Conservation (phyloP, 2,113 vertebrate genomes). For the Micronycteris hirsuta region DNA sequence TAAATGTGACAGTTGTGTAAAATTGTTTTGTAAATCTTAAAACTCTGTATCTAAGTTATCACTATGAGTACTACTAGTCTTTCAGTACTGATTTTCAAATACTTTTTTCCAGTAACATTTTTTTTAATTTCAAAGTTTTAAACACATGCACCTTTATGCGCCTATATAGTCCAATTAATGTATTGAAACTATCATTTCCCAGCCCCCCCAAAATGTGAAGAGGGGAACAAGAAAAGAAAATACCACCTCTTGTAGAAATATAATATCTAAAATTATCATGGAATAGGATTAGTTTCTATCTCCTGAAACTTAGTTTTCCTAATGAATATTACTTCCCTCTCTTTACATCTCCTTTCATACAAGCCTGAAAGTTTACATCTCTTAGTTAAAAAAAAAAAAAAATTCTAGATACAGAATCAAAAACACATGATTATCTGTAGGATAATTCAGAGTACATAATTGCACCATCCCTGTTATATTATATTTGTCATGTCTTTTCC, state of each 20-base stretch:
- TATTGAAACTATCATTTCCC: background rate
- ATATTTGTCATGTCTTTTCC: slow-evolving; percentile 18
- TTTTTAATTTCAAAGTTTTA: background rate
- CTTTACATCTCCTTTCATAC: background rate
- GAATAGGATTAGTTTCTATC: background rate
- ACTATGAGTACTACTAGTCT: background rate
- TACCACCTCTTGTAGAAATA: background rate
- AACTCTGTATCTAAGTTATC: background rate
- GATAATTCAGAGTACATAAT: background rate
- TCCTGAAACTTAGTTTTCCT: background rate
- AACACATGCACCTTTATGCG: background rate
- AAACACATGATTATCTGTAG: background rate
- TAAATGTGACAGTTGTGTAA: background rate
- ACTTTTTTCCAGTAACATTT: background rate
- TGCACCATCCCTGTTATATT: background rate
- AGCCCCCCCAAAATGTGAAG: background rate
- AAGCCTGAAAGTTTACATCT: background rate
- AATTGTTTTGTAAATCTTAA: background rate
- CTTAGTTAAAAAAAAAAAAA: background rate
- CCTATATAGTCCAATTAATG: background rate
- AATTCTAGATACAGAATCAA: background rate
- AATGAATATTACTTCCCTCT: background rate
- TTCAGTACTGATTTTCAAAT: background rate
- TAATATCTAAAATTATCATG: background rate
- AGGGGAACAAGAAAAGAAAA: background rate